Evolutionary conservation across 2,113 vertebrate genomes (phyloP).

Genomic region (Donacobius atricapilla): DNA sequence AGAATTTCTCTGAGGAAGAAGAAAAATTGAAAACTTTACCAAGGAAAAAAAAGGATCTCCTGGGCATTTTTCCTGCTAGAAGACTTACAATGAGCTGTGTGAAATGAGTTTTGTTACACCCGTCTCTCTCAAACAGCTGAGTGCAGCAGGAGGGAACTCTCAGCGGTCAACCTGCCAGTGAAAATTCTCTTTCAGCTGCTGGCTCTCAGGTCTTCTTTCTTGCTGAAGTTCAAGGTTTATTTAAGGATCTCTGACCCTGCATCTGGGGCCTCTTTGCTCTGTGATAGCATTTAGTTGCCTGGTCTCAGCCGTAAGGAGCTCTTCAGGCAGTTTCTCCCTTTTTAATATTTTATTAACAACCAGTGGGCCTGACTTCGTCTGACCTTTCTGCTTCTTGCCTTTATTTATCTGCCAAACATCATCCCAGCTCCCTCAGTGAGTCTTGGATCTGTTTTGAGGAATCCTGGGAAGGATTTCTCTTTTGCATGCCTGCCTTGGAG

Average conservation of each 20-base stretch:
- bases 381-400: background rate
- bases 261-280: background rate
- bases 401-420: background rate
- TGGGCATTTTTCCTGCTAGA: background rate
- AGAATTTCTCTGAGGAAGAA: background rate
- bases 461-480: background rate
- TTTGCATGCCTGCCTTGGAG: background rate
- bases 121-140: background rate
- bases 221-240: background rate
- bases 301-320: background rate
- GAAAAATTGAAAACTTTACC: background rate
- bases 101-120: background rate
- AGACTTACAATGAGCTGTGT: background rate
- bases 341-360: slow-evolving; percentile 26
- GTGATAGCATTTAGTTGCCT: background rate
- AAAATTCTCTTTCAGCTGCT: background rate
- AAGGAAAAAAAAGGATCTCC: background rate
- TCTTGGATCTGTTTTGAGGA: background rate
- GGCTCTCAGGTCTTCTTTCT: background rate
- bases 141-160: background rate
- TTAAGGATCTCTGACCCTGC: background rate
- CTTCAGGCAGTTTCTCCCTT: background rate
- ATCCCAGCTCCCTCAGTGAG: background rate
- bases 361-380: background rate
- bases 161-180: background rate